Conservation (phyloP, 2,113 vertebrate species). For the Brachirus orientalis region DNA sequence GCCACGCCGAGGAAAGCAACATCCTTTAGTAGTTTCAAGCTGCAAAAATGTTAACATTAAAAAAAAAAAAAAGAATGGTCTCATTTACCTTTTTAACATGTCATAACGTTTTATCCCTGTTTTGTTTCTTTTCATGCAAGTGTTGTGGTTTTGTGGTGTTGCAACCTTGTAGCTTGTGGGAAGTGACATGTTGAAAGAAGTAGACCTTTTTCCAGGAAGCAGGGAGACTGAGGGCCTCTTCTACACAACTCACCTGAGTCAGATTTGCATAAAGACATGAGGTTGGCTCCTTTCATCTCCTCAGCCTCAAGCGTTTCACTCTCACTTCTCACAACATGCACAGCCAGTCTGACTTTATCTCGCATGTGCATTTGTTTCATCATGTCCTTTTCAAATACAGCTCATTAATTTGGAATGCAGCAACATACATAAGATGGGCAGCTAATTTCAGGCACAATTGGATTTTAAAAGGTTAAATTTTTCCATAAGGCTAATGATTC, state of each 20-base stretch:
- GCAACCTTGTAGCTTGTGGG: conserved; percentile 56
- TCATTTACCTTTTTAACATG: background rate
- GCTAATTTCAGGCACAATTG: too few species aligned
- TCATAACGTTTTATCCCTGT: background rate
- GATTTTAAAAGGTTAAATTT: too few species aligned
- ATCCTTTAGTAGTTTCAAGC: background rate
- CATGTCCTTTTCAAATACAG: background rate
- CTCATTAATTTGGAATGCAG: too few species aligned
- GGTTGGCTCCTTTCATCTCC: conserved; percentile 40
- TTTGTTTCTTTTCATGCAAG: conserved; percentile 11
- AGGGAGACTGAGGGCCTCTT: conserved; percentile 31
- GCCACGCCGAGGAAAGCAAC: conserved; percentile 1
- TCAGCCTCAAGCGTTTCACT: conserved; percentile 57
- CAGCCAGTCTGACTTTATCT: background rate
- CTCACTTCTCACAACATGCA: conserved; percentile 49
- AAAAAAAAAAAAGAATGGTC: background rate
- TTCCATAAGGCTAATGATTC: conserved; percentile 6
- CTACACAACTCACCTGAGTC: conserved; percentile 66
- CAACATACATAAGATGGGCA: too few species aligned
- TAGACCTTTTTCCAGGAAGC: conserved; percentile 68
- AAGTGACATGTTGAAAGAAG: conserved; percentile 29
- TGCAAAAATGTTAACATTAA: background rate
- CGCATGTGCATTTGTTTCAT: background rate
- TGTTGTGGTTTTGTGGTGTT: conserved; percentile 19
- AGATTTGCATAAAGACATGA: conserved; percentile 59